Evolutionary conservation across 2,113 vertebrate species (phyloP).

Genomic region (Salminus brasiliensis): DNA sequence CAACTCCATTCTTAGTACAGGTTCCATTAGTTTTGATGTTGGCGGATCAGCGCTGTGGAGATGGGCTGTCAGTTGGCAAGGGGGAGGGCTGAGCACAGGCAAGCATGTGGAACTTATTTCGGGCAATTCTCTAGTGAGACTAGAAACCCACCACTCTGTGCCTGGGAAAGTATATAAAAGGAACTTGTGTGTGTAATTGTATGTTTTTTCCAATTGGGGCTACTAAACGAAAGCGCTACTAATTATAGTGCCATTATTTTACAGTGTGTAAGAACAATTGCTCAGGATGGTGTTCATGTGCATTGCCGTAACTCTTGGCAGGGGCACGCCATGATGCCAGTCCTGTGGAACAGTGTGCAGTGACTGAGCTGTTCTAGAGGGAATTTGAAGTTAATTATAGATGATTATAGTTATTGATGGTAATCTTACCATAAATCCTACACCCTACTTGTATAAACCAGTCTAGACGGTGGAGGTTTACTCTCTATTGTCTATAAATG

Average conservation of each 20-base stretch:
- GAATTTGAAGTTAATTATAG: constrained; percentile 4
- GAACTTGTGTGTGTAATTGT: constrained; percentile 69
- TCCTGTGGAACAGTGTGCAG: background rate
- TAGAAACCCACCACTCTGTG: constrained; percentile 68
- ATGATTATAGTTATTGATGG: background rate
- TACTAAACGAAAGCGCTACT: constrained; percentile 51
- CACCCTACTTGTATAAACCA: background rate
- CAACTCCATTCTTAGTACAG: constrained; percentile 48
- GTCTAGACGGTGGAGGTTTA: background rate
- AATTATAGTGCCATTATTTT: constrained; percentile 61
- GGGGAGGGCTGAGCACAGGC: constrained; percentile 43
- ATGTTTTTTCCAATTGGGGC: constrained; percentile 61
- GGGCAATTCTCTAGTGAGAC: constrained; percentile 78
- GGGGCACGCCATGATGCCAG: background rate
- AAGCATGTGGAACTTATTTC: constrained; percentile 86
- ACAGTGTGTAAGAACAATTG: constrained; percentile 50
- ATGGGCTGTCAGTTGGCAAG: constrained; percentile 39
- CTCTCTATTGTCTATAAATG: background rate
- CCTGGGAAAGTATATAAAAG: constrained; percentile 85
- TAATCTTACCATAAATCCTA: background rate
- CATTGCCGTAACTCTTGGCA: constrained; percentile 25
- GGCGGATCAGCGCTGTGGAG: constrained; percentile 41
- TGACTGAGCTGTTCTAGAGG: background rate
- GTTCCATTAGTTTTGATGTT: constrained; percentile 50
- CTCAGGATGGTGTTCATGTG: constrained; percentile 31